Percentiles rank a stretch among this genome's conserved stretches.
These are phyloP conservation scores for Drosophila hydei DNA, from an alignment of 1,140 invertebrate genomes.

Conservation along the genomic window DNA sequence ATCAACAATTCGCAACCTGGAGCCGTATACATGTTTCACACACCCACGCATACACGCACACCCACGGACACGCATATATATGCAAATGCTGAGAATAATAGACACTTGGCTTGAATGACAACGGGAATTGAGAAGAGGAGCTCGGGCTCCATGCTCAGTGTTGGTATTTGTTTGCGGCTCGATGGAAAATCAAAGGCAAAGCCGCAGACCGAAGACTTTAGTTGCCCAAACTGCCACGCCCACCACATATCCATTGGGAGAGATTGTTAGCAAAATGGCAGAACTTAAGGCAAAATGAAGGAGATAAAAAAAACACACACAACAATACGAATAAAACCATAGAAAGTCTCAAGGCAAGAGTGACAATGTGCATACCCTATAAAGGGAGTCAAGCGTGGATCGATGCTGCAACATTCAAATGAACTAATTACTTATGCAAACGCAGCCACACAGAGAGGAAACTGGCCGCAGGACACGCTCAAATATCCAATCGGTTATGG, in stretches of 20 bases:
- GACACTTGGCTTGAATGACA: slow-evolving; percentile 57
- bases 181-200: slow-evolving; percentile 34
- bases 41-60: slow-evolving; percentile 19
- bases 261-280: background rate
- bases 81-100: slow-evolving; percentile 57
- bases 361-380: slow-evolving; percentile 5
- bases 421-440: slow-evolving; percentile 69
- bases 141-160: background rate
- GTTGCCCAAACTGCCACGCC: slow-evolving; percentile 31
- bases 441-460: slow-evolving; percentile 27
- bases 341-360: background rate
- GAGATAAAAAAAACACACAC: background rate
- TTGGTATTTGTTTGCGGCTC: slow-evolving; percentile 17
- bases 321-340: background rate
- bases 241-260: slow-evolving; percentile 6
- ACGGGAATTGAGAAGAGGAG: slow-evolving; percentile 4
- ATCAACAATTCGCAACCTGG: slow-evolving; percentile 3
- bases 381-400: background rate
- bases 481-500: slow-evolving; percentile 49
- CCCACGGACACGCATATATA: slow-evolving; percentile 46
- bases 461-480: slow-evolving; percentile 23
- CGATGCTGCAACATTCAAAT: slow-evolving; percentile 21
- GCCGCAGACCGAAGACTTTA: slow-evolving; percentile 17
- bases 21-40: background rate
- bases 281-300: slow-evolving; percentile 1